Evolutionary conservation across 2,888 invertebrate species (phyloP).

Genomic region (Leucania comma): DNA sequence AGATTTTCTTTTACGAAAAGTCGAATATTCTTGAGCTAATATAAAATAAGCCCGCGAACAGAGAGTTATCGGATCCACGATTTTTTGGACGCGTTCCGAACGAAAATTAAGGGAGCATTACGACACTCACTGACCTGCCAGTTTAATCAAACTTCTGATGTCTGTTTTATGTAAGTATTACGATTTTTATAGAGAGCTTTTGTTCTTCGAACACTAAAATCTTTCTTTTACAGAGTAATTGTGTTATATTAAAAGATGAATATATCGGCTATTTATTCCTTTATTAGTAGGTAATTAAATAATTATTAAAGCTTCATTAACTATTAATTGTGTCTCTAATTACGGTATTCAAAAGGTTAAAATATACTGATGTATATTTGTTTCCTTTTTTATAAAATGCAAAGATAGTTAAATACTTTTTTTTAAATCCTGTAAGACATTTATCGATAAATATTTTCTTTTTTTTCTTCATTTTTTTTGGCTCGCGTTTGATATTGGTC

Average conservation of each 20-base stretch:
- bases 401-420: too few relatives aligned
- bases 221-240: constrained; percentile 39
- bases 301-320: too few relatives aligned
- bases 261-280: constrained; percentile 17
- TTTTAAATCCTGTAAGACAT: too few relatives aligned
- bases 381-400: neutral
- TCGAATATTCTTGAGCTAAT: constrained; percentile 79
- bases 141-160: constrained; percentile 68
- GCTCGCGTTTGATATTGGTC: too few relatives aligned
- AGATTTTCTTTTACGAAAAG: constrained; percentile 63
- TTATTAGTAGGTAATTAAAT: constrained; percentile 37
- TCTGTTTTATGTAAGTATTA: constrained; percentile 56
- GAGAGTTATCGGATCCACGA: constrained; percentile 84
- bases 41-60: constrained; percentile 73
- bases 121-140: constrained; percentile 76
- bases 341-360: neutral
- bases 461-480: too few relatives aligned
- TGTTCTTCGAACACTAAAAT: constrained; percentile 33
- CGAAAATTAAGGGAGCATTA: constrained; percentile 79
- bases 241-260: constrained; percentile 27
- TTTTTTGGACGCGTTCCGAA: constrained; percentile 77
- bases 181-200: constrained; percentile 44
- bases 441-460: too few relatives aligned
- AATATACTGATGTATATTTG: neutral
- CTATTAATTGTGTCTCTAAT: too few relatives aligned